Evolutionary conservation across 2,797 vertebrate species (phyloP).

Genomic region (Staurois parvus): DNA sequence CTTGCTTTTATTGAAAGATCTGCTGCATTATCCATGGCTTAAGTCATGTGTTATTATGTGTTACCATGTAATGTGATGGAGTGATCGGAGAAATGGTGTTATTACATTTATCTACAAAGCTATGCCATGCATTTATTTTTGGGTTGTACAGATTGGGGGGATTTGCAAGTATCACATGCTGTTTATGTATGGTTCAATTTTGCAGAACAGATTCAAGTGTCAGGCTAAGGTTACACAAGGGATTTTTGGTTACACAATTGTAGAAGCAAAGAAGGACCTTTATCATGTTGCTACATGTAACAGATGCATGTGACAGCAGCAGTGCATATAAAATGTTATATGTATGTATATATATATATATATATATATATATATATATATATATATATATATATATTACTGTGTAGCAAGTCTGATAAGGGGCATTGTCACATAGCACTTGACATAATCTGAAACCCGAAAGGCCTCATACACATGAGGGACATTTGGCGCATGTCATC

Average conservation of each 20-base stretch:
- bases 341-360: too few species aligned
- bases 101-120: background rate
- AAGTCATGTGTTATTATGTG: background rate
- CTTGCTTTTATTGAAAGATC: constrained; percentile 2
- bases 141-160: background rate
- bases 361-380: too few species aligned
- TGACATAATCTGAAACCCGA: too few species aligned
- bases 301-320: too few species aligned
- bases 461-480: too few species aligned
- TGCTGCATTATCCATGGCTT: background rate
- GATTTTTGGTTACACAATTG: background rate
- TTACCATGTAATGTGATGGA: background rate
- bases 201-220: background rate
- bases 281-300: too few species aligned
- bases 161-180: background rate
- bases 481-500: too few species aligned
- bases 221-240: background rate
- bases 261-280: too few species aligned
- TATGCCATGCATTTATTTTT: background rate
- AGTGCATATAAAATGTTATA: too few species aligned
- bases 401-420: too few species aligned
- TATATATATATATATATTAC: too few species aligned
- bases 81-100: background rate
- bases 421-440: too few species aligned
- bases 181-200: background rate